These are phyloP conservation scores for Cepphus grylle DNA, from an alignment of 2,113 vertebrate species.

Conservation along the genomic window DNA sequence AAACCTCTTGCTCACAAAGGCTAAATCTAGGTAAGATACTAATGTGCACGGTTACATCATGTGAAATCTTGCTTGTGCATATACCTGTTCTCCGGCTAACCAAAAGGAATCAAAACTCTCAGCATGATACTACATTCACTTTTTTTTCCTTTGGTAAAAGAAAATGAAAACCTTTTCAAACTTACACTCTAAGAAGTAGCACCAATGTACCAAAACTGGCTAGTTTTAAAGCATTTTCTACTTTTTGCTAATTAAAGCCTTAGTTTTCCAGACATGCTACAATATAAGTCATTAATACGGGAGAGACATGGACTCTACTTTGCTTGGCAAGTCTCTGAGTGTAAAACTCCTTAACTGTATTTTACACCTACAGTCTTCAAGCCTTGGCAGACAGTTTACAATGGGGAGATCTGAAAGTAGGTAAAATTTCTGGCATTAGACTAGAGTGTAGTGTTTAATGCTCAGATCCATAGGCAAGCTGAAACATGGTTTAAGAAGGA, in stretches of 20 bases:
- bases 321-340: background rate
- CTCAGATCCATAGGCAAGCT: slow-evolving; percentile 42
- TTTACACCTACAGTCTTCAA: slow-evolving; percentile 50
- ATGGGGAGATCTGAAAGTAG: slow-evolving; percentile 32
- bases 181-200: background rate
- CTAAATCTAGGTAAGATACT: background rate
- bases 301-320: background rate
- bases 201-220: background rate
- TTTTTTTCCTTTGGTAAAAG: background rate
- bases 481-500: slow-evolving; percentile 30
- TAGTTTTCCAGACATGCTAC: background rate
- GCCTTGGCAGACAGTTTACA: slow-evolving; percentile 43
- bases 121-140: background rate
- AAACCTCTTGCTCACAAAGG: background rate
- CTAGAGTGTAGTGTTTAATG: slow-evolving; percentile 37
- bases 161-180: background rate
- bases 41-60: background rate
- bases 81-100: background rate
- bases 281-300: background rate
- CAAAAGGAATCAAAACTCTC: background rate
- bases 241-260: background rate
- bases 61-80: background rate
- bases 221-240: background rate
- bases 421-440: slow-evolving; percentile 51
- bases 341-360: background rate